Conservation (phyloP, 2,888 invertebrate species). For the Caradrina kadenii region DNA sequence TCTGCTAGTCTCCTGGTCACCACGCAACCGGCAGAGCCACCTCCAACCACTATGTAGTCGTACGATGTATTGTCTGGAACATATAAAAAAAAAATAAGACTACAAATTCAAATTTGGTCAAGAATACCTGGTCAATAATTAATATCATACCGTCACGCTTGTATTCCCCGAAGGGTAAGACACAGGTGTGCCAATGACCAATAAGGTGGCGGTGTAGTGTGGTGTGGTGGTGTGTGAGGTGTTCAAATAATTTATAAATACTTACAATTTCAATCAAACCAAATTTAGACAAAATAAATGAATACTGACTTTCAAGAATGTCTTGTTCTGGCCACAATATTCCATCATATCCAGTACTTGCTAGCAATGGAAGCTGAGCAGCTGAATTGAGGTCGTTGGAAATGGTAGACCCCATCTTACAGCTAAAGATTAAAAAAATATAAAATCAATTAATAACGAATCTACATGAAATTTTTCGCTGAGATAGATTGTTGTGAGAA, state of each 20-base stretch:
- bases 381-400: slow-evolving; percentile 1
- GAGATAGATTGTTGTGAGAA: too few relatives aligned
- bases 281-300: neutral
- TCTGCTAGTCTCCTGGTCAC: slow-evolving; percentile 24
- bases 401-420: slow-evolving; percentile 24
- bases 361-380: slow-evolving; percentile 3
- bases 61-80: slow-evolving; percentile 26
- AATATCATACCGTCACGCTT: too few relatives aligned
- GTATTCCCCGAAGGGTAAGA: too few relatives aligned
- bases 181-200: too few relatives aligned
- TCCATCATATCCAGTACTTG: neutral
- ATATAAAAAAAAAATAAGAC: neutral
- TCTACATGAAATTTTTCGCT: too few relatives aligned
- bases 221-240: too few relatives aligned
- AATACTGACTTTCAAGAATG: slow-evolving; percentile 9
- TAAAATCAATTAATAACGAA: too few relatives aligned
- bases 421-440: neutral
- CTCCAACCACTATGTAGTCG: slow-evolving; percentile 35
- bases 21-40: slow-evolving; percentile 29
- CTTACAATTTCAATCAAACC: too few relatives aligned
- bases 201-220: too few relatives aligned
- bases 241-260: too few relatives aligned
- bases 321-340: slow-evolving; percentile 17
- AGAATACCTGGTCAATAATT: too few relatives aligned
- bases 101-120: too few relatives aligned